Base-by-base conservation (phyloP, 2,797 vertebrate species). In the Sebastolobus altivelis region DNA sequence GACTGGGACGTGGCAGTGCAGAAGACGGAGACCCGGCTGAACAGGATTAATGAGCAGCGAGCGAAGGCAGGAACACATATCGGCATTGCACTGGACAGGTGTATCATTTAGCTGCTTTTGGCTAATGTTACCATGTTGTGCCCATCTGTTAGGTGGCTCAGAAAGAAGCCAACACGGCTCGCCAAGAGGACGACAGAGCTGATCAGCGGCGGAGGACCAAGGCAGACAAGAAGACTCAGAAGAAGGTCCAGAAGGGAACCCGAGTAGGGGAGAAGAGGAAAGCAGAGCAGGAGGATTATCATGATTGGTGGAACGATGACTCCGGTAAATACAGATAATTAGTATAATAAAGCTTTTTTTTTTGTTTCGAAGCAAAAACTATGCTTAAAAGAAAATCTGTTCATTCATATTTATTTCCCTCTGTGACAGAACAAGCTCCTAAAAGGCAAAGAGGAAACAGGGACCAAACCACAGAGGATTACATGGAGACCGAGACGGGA, bases 1-100 rank as follows among this genome's bases (percentile, higher is more conserved):
- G 98, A 99, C 77, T 99, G 98, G 99, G 99, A 99, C 68, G 76
- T 94, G 40, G 99, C 99, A 0, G 96, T 99, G 77, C 97, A 97
- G 89, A 99, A 99, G 91, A 99, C 97, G 0, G 98, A 99, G 87
- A 97, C 93, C 9, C 95, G 96, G 55, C 87, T 99, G 62, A 97
- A 96, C 84, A 94, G 97, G 35, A 94, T 99, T 46, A 97, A 96
- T n/a, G 97, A 98, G 83, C 98, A 99, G 88, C 96, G 98, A 86
- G 93, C 96, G 43, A 99, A 98, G 96, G 99, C 97, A 86, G 91
- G 82, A 37, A 25, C 22, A 13, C 8, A 31, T 4, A 5, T 68
- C 62, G n/a, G 62, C 25, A 1, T 27, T 31, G 25, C 7, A 5
- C 63, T 2, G 27, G 8, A 4, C 63, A 43, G 59, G 16, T 80